Conservation (phyloP, 1,140 invertebrate species). For the Penaeus chinensis region DNA sequence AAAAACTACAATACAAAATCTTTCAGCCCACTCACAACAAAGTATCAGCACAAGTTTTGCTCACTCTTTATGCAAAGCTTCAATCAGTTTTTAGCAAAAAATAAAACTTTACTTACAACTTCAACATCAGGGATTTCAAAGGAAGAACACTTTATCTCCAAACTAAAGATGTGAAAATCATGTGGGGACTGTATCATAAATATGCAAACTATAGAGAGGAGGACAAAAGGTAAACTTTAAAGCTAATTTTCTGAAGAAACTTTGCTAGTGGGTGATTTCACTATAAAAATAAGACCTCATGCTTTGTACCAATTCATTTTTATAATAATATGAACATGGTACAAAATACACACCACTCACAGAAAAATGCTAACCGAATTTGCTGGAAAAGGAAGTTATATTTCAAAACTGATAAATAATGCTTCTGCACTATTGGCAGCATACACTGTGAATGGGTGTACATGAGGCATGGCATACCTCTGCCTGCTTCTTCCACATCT, state of each 20-base stretch:
- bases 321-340: conserved; percentile 23
- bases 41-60: conserved; percentile 22
- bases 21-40: no score
- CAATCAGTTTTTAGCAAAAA: background rate
- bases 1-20: no score
- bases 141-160: no score
- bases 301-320: conserved; percentile 35
- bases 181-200: no score
- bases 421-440: no score
- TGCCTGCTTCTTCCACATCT: conserved; percentile 96
- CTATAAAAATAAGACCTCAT: conserved; percentile 35
- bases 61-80: conserved; percentile 40
- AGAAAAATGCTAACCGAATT: background rate
- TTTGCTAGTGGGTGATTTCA: conserved; percentile 47
- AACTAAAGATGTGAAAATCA: no score
- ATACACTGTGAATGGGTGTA: conserved; percentile 7
- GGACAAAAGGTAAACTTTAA: background rate
- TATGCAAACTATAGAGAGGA: background rate
- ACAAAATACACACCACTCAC: conserved; percentile 47
- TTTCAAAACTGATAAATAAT: no score
- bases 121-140: no score
- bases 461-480: conserved; percentile 78
- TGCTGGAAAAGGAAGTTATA: no score
- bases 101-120: no score
- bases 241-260: conserved; percentile 32